Base-by-base conservation (phyloP, 2,797 vertebrate species). In the Neomorphus geoffroyi region DNA sequence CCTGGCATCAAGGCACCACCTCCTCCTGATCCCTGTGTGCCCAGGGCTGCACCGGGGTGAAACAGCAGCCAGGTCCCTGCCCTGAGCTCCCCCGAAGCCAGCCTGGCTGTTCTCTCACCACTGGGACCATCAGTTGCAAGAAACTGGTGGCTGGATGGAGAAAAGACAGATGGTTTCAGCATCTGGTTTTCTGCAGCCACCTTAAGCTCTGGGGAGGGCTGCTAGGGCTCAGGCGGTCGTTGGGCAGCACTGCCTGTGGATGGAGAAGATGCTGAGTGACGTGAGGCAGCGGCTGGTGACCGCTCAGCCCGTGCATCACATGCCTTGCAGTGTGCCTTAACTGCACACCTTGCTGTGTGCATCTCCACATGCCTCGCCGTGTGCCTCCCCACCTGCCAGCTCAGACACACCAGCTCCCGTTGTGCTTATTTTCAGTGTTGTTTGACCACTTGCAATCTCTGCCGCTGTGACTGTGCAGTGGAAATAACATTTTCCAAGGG, bases 361-460 rank as follows among this genome's bases (percentile, higher is more conserved):
- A 16, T 3, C 9, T 2, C 67, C 13, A 1, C 1, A 16, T 3
- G 2, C 54, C 23, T 8, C 27, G 1, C 16, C 13, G 1, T 3
- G 26, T 8, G 27, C 53, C 8, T 54, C 12, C 3, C 13, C 18
- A 4, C 6, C 39, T 18, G 33, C 51, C 51, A 17, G 17, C 51
- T 26, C 27, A 5, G 39, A 35, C 1, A 2, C 5, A 1, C 48
- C 3, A 4, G 28, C 46, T 66, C n/a, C 46, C 33, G 3, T 24
- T 14, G 39, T 18, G 48, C 41, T 56, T 19, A 3, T 51, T 64
- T 51, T 23, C 4, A 0, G 1, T 4, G 27, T 2, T n/a, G 50
- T 46, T 14, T 11, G 57, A 6, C 30, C 26, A 8, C 21, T 10
- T 30, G 65, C 41, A 5, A 8, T 33, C 19, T 4, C 30, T 1